Conservation (phyloP, 2,888 invertebrate species). For the Axea sp. region DNA sequence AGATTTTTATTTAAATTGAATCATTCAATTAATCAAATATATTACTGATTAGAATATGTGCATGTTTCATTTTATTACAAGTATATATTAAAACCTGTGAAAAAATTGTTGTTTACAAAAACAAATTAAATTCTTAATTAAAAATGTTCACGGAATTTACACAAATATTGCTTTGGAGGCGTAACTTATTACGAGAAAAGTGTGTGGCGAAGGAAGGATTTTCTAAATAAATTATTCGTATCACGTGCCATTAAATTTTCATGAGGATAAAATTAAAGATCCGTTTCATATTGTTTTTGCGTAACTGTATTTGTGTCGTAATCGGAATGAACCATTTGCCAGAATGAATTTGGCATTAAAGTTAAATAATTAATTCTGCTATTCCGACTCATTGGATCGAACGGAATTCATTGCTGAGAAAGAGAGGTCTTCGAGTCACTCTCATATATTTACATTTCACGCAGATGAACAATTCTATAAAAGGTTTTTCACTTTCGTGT, state of each 20-base stretch:
- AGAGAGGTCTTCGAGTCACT: conserved; percentile 25
- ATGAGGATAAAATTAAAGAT: conserved; percentile 11
- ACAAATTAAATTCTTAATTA: no score
- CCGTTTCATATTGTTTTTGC: conserved; percentile 1
- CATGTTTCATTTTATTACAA: no score
- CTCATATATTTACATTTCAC: conserved; percentile 49
- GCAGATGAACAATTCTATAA: conserved; percentile 55
- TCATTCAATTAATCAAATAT: no score
- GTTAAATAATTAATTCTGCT: conserved; percentile 41
- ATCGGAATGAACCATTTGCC: conserved; percentile 20
- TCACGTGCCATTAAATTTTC: conserved; percentile 1
- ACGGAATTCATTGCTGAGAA: conserved; percentile 19
- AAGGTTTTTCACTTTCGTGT: conserved; percentile 47
- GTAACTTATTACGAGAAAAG: no score
- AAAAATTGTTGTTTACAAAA: no score
- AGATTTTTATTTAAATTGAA: no score
- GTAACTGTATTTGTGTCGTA: conserved; percentile 3
- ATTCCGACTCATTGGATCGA: conserved; percentile 33
- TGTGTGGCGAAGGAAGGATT: background rate
- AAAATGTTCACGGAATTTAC: no score
- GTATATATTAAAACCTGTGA: no score
- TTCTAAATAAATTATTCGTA: conserved; percentile 18
- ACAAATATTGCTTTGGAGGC: no score
- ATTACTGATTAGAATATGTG: no score
- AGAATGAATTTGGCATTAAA: conserved; percentile 28